A percentile compares a stretch with the other conserved stretches of the same genome.
Evolutionary conservation across 1,140 invertebrate genomes (phyloP).

Genomic region (Holcopasites calliopsidis): DNA sequence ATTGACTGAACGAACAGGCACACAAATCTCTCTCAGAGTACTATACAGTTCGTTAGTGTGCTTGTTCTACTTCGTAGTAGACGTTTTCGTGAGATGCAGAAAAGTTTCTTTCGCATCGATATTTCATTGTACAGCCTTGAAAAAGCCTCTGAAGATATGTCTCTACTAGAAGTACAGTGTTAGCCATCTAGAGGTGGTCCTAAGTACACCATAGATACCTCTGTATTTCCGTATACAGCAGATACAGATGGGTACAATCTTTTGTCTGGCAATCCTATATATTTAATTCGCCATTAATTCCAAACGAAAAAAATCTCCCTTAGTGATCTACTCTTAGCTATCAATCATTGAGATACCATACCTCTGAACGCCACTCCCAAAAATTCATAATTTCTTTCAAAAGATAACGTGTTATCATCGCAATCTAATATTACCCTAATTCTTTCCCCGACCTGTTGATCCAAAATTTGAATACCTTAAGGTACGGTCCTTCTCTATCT

Average conservation of each 20-base stretch:
- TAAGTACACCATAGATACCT: conserved; percentile 99
- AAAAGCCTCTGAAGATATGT: conserved; percentile 41
- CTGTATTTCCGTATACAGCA: conserved; percentile 99
- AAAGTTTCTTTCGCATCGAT: conserved; percentile 33
- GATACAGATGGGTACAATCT: conserved; percentile 97
- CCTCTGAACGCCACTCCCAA: conserved; percentile 98
- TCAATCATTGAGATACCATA: conserved; percentile 72
- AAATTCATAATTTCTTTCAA: conserved; percentile 99
- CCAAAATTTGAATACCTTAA: conserved; percentile 28
- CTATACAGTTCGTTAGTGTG: conserved; percentile 47
- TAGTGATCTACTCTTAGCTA: not conserved
- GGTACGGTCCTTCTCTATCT: not conserved
- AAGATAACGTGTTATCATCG: conserved; percentile 97
- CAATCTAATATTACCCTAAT: conserved; percentile 98
- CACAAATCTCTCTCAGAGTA: conserved; percentile 45
- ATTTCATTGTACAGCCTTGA: conserved; percentile 46
- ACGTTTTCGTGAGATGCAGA: conserved; percentile 43
- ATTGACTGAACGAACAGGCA: conserved; percentile 53
- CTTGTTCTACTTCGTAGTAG: conserved; percentile 61
- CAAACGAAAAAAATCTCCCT: not conserved
- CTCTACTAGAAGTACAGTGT: conserved; percentile 71
- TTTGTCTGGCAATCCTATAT: conserved; percentile 93
- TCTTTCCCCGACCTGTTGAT: conserved; percentile 93
- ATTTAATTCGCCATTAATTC: conserved; percentile 30
- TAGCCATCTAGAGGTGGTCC: conserved; percentile 96